A percentile compares a stretch with the other conserved stretches of the same genome.
Conservation (phyloP, 2,888 invertebrate species). For the Eurois occulta region DNA sequence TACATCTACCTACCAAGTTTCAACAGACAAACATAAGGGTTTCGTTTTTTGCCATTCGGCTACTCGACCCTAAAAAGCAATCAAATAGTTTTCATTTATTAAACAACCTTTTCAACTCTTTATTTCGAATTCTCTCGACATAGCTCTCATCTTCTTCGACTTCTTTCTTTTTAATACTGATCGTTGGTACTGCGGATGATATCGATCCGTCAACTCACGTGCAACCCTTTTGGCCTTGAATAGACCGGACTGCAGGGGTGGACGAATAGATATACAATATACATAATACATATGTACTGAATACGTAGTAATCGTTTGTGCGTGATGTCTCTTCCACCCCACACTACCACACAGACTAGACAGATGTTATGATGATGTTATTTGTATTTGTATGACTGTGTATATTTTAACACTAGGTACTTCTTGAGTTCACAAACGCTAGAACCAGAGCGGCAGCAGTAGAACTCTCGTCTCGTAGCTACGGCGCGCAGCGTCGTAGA, state of each 20-base stretch:
- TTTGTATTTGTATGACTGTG: too few relatives aligned
- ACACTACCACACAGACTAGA: too few relatives aligned
- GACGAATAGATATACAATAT: background rate
- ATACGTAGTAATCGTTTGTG: background rate
- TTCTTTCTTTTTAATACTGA: background rate
- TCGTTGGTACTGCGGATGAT: background rate
- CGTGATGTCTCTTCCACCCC: background rate
- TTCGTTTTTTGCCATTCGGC: too few relatives aligned
- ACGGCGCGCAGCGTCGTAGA: too few relatives aligned
- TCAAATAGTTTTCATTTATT: background rate
- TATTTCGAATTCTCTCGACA: too few relatives aligned
- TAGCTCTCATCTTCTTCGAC: too few relatives aligned
- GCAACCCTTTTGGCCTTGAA: background rate
- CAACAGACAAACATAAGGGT: too few relatives aligned
- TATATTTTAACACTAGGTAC: background rate
- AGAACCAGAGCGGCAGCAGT: background rate
- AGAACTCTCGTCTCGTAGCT: slow-evolving; percentile 4
- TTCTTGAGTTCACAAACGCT: background rate
- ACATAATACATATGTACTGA: background rate
- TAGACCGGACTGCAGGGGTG: background rate
- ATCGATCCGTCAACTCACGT: background rate
- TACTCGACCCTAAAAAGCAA: too few relatives aligned
- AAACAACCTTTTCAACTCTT: background rate
- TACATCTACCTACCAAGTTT: too few relatives aligned
- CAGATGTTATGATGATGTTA: too few relatives aligned